Conservation (phyloP, 2,888 invertebrate species). For the Lasius platythorax region DNA sequence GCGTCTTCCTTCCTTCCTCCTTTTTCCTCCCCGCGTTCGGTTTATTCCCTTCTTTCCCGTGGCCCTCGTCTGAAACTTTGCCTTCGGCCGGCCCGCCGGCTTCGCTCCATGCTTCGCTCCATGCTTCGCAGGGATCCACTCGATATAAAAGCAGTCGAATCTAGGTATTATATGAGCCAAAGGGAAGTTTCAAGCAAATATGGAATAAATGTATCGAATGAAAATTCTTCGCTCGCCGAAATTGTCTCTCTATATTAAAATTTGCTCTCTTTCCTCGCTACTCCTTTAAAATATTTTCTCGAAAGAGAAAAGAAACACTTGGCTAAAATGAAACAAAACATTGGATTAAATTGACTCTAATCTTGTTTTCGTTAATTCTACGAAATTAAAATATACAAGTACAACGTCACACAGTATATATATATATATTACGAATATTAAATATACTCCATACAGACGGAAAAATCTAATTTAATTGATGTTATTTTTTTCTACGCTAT, state of each 20-base stretch:
- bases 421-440: not conserved
- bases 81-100: constrained; percentile 49
- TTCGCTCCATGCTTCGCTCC: constrained; percentile 46
- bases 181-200: constrained; percentile 61
- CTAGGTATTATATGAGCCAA: constrained; percentile 67
- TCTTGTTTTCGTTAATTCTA: not conserved
- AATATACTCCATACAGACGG: not conserved
- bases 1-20: constrained; percentile 70
- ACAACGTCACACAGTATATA: not conserved
- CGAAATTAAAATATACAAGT: constrained; percentile 15
- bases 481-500: not conserved
- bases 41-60: constrained; percentile 64
- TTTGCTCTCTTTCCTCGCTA: not conserved
- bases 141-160: constrained; percentile 64
- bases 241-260: constrained; percentile 33
- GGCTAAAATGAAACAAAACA: not conserved
- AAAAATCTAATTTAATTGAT: constrained; percentile 16
- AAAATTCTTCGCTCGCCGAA: constrained; percentile 23
- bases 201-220: constrained; percentile 44
- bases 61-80: constrained; percentile 70
- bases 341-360: not conserved
- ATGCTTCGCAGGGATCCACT: constrained; percentile 60
- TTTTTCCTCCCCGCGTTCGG: constrained; percentile 44
- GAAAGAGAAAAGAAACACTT: not conserved
- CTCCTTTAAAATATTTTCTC: constrained; percentile 4